Percentiles rank a stretch among this genome's conserved stretches.
These are phyloP conservation scores for Chrysogorgia sp. DNA, from an alignment of 92 coral and sea anemone species.

Conservation along the genomic window DNA sequence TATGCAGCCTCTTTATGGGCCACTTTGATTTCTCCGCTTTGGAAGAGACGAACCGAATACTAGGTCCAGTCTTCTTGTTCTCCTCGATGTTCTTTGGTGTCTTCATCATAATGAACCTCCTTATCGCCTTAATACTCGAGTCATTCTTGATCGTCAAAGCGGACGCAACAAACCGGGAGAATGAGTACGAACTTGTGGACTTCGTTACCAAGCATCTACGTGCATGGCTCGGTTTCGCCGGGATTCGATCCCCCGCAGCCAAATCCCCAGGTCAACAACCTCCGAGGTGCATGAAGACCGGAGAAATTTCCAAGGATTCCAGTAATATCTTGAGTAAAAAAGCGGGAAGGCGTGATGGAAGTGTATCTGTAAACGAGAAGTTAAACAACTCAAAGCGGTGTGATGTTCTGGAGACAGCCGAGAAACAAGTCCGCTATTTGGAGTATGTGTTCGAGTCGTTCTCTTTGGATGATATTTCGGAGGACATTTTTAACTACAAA, in stretches of 20 bases:
- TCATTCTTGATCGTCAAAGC: conserved; percentile 83
- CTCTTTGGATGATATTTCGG: conserved; percentile 86
- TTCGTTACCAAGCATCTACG: conserved; percentile 80
- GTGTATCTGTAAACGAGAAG: neutral
- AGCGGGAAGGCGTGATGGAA: neutral
- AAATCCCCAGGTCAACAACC: conserved; percentile 58
- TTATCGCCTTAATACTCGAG: conserved; percentile 83
- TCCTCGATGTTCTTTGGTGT: conserved; percentile 87
- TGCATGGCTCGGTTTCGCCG: conserved; percentile 71
- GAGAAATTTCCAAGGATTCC: conserved; percentile 56
- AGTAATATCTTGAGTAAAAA: conserved; percentile 48
- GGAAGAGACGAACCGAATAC: conserved; percentile 68
- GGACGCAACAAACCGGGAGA: conserved; percentile 59
- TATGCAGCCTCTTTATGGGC: conserved; percentile 85
- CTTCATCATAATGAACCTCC: conserved; percentile 88
- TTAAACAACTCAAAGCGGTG: conserved; percentile 41
- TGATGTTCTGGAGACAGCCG: conserved; percentile 54
- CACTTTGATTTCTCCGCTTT: conserved; percentile 79
- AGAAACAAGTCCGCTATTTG: conserved; percentile 72
- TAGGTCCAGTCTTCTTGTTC: conserved; percentile 88
- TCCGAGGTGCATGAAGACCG: conserved; percentile 58
- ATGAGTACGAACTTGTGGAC: conserved; percentile 85
- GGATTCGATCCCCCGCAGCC: conserved; percentile 47
- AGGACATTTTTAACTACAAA: conserved; percentile 79
- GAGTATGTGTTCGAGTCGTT: conserved; percentile 73